Conservation (phyloP, 2,797 vertebrate species). For the Scyliorhinus canicula region DNA sequence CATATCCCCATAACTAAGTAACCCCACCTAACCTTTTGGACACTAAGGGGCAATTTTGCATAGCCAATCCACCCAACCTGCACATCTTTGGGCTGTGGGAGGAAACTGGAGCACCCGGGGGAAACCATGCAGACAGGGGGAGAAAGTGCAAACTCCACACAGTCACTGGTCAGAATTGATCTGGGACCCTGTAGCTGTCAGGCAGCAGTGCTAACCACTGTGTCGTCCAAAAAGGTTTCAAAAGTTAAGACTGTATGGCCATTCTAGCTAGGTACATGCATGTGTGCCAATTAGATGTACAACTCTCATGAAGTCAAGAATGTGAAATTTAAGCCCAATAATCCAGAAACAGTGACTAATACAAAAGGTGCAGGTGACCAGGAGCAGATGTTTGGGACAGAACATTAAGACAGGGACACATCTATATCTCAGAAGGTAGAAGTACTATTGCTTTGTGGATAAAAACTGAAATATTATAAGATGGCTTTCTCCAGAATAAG, state of each 20-base stretch:
- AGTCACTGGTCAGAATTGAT: too few species aligned
- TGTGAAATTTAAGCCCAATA: not conserved
- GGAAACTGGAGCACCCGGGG: too few species aligned
- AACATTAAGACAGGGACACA: not conserved
- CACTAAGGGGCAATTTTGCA: too few species aligned
- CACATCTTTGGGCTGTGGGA: too few species aligned
- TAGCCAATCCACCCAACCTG: too few species aligned
- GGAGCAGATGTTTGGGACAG: not conserved
- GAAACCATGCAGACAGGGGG: too few species aligned
- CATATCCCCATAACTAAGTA: too few species aligned
- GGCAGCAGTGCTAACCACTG: too few species aligned
- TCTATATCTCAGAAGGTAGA: not conserved
- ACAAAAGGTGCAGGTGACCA: not conserved
- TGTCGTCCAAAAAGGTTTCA: too few species aligned
- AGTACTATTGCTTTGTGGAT: not conserved
- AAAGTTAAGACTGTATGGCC: not conserved
- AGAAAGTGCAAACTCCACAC: too few species aligned
- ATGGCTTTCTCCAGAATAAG: not conserved
- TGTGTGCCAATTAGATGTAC: not conserved
- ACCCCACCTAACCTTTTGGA: too few species aligned
- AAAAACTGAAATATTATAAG: not conserved
- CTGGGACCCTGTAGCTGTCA: too few species aligned
- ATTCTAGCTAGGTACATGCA: not conserved
- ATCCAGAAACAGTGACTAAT: not conserved
- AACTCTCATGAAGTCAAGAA: not conserved